Conservation (phyloP, 2,113 vertebrate species). For the Psittacus erithacus region DNA sequence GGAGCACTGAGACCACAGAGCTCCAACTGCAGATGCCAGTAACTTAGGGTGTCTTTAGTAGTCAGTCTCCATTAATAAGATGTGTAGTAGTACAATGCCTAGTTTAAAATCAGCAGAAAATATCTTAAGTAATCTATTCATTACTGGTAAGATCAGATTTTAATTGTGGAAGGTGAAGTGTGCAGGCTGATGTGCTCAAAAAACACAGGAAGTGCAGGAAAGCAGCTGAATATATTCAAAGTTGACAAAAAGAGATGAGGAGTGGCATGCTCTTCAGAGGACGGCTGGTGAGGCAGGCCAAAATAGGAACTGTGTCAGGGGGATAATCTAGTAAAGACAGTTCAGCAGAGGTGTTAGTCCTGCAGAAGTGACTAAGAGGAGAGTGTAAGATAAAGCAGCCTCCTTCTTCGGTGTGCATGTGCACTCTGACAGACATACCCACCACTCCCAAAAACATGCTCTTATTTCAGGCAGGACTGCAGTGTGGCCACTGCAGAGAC, state of each 20-base stretch:
- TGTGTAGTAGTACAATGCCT: neutral
- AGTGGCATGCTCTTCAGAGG: neutral
- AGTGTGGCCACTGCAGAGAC: neutral
- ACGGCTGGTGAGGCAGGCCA: neutral
- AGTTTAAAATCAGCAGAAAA: neutral
- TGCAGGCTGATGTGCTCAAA: neutral
- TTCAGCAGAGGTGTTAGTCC: neutral
- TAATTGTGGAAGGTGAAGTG: neutral
- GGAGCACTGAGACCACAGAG: neutral
- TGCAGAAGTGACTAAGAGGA: neutral
- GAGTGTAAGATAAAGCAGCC: neutral
- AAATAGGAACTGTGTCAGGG: neutral
- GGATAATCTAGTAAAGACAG: neutral
- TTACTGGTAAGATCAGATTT: neutral
- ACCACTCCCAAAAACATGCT: neutral
- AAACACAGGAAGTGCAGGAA: neutral
- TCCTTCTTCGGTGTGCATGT: neutral
- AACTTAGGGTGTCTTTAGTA: neutral
- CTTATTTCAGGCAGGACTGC: neutral
- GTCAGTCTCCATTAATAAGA: neutral
- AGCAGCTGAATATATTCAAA: neutral
- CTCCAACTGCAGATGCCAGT: neutral
- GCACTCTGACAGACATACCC: neutral
- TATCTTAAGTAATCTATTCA: neutral
- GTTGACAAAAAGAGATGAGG: neutral